These are phyloP conservation scores for Lithobius niger DNA, from an alignment of 1,140 invertebrate genomes.

Conservation along the genomic window DNA sequence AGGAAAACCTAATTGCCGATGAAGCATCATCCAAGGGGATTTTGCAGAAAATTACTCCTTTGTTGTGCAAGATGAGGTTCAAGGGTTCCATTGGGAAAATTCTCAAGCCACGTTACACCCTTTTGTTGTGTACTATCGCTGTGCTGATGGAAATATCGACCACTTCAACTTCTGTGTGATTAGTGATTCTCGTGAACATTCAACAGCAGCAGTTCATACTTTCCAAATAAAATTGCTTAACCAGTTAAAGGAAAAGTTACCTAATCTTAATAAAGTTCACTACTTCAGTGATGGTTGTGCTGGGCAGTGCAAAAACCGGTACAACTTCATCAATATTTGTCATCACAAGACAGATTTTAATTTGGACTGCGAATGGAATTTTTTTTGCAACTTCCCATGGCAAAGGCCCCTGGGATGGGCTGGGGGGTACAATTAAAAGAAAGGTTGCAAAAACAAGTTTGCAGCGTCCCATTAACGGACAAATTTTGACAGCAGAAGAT, in stretches of 20 bases:
- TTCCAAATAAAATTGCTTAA: slow-evolving; percentile 20
- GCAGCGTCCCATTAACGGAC: no score
- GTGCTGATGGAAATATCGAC: neutral
- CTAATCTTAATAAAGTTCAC: slow-evolving; percentile 20
- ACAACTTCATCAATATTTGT: slow-evolving; percentile 25
- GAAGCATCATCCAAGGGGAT: slow-evolving; percentile 13
- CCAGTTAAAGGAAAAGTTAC: slow-evolving; percentile 19
- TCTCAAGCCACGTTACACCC: slow-evolving; percentile 21
- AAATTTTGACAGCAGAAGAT: no score
- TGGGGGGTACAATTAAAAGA: no score
- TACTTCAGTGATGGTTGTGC: slow-evolving; percentile 25
- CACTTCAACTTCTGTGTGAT: slow-evolving; percentile 13
- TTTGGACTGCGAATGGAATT: slow-evolving; percentile 24
- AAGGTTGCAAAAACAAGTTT: no score
- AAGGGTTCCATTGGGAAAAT: slow-evolving; percentile 20
- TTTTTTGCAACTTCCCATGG: no score
- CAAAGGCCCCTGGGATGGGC: no score
- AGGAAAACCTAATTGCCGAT: slow-evolving; percentile 8
- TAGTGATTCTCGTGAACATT: slow-evolving; percentile 14
- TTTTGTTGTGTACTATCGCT: slow-evolving; percentile 17
- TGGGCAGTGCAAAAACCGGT: slow-evolving; percentile 27
- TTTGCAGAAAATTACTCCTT: slow-evolving; percentile 22
- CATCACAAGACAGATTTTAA: slow-evolving; percentile 22
- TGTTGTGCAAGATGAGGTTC: slow-evolving; percentile 21
- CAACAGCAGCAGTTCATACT: slow-evolving; percentile 12